A percentile compares a stretch with the other conserved stretches of the same genome.
Conservation (phyloP, 1,140 invertebrate species). For the Microplitis mediator region DNA sequence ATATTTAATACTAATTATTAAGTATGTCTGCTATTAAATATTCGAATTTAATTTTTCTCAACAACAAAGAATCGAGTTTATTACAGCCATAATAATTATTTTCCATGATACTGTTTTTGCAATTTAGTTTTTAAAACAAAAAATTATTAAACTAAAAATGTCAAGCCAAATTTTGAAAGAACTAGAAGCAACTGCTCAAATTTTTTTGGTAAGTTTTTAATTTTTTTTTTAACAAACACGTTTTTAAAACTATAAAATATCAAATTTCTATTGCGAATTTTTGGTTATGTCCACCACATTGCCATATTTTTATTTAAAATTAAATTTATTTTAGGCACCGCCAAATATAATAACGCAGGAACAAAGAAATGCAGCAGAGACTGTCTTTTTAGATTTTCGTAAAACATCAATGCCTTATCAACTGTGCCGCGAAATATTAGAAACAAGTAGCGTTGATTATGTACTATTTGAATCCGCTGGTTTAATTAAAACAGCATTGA, state of each 20-base stretch:
- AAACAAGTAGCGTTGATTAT: slow-evolving; percentile 79
- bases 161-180: slow-evolving; percentile 64
- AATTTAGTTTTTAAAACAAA: too few relatives aligned
- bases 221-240: background rate
- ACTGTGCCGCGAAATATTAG: slow-evolving; percentile 81
- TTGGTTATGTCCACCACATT: too few relatives aligned
- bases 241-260: background rate
- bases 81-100: too few relatives aligned
- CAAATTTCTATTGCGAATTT: background rate
- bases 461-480: slow-evolving; percentile 86
- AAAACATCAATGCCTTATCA: slow-evolving; percentile 83
- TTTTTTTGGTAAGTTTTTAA: slow-evolving; percentile 68
- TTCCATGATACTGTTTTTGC: too few relatives aligned
- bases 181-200: slow-evolving; percentile 72
- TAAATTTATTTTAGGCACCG: slow-evolving; percentile 71
- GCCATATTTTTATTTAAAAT: background rate
- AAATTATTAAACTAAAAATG: slow-evolving; percentile 41
- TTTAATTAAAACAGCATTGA: slow-evolving; percentile 81
- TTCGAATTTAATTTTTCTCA: too few relatives aligned
- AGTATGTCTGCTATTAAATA: too few relatives aligned
- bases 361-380: slow-evolving; percentile 32
- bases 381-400: slow-evolving; percentile 31
- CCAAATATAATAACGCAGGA: slow-evolving; percentile 66
- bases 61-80: too few relatives aligned
- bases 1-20: too few relatives aligned